Conservation (phyloP, 2,797 vertebrate species). For the Aldrovandia affinis region DNA sequence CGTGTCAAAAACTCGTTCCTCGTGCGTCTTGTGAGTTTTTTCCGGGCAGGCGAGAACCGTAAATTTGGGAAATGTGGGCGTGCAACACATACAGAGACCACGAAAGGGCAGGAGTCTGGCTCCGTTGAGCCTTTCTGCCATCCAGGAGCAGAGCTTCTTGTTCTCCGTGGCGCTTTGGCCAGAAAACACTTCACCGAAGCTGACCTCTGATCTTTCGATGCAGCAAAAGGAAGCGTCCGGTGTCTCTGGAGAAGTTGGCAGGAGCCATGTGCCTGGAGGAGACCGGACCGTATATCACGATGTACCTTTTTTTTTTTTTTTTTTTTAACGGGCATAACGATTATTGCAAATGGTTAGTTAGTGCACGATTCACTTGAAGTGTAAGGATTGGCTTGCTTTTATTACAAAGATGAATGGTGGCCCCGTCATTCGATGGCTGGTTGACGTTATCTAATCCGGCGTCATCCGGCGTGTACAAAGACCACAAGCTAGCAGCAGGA, state of each 20-base stretch:
- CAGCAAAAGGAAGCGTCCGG: neutral
- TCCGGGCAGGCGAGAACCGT: neutral
- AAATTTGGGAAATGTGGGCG: neutral
- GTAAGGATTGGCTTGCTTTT: neutral
- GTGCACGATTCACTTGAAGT: neutral
- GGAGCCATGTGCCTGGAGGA: neutral
- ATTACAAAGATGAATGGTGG: neutral
- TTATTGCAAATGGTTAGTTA: neutral
- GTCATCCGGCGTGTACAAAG: neutral
- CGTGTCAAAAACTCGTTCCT: neutral
- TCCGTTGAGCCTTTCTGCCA: neutral
- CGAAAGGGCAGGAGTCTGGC: neutral
- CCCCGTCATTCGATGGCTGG: neutral
- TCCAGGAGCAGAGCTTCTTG: neutral
- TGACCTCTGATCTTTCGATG: neutral
- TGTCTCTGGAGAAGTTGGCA: neutral
- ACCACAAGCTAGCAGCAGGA: neutral
- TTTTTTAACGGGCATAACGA: neutral
- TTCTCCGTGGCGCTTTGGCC: neutral
- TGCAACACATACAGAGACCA: neutral
- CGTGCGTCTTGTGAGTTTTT: neutral
- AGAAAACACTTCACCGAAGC: neutral
- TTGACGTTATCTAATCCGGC: neutral
- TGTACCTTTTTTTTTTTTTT: neutral
- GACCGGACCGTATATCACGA: neutral